Percentiles rank a stretch among this genome's conserved stretches.
These are phyloP conservation scores for Rana temporaria DNA, from an alignment of 2,113 vertebrate species.

Conservation along the genomic window DNA sequence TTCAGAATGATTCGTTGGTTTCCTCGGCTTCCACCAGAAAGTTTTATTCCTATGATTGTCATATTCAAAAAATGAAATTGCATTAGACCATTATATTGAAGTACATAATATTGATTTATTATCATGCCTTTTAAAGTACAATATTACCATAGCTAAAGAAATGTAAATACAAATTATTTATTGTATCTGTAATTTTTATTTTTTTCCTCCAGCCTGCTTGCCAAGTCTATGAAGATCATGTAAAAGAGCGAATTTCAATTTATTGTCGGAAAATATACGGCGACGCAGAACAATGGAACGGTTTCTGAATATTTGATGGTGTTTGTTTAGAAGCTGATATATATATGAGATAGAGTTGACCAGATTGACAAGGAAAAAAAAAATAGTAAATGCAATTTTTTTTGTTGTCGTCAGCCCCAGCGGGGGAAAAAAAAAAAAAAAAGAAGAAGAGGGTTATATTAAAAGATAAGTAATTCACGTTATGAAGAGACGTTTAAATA, in stretches of 20 bases:
- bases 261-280: slow-evolving; percentile 59
- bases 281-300: slow-evolving; percentile 16
- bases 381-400: not conserved
- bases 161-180: slow-evolving; percentile 63
- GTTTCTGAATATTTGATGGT: slow-evolving; percentile 58
- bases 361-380: slow-evolving; percentile 45
- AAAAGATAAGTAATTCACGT: slow-evolving; percentile 5
- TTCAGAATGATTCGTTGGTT: slow-evolving; percentile 59
- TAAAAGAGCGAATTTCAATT: slow-evolving; percentile 24
- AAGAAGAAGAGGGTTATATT: slow-evolving; percentile 1
- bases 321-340: slow-evolving; percentile 55
- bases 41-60: slow-evolving; percentile 57
- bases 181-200: slow-evolving; percentile 65
- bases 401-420: not conserved
- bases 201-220: slow-evolving; percentile 61
- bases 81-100: slow-evolving; percentile 58
- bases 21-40: slow-evolving; percentile 52
- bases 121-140: slow-evolving; percentile 56
- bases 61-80: slow-evolving; percentile 55
- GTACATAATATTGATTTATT: slow-evolving; percentile 61
- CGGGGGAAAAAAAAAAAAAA: not conserved
- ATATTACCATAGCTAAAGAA: slow-evolving; percentile 39
- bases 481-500: not conserved
- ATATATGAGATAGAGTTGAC: slow-evolving; percentile 52
- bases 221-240: slow-evolving; percentile 60